A percentile compares a stretch with the other conserved stretches of the same genome.
These are phyloP conservation scores for Esperia sulphurella DNA, from an alignment of 2,888 invertebrate species.

Conservation along the genomic window DNA sequence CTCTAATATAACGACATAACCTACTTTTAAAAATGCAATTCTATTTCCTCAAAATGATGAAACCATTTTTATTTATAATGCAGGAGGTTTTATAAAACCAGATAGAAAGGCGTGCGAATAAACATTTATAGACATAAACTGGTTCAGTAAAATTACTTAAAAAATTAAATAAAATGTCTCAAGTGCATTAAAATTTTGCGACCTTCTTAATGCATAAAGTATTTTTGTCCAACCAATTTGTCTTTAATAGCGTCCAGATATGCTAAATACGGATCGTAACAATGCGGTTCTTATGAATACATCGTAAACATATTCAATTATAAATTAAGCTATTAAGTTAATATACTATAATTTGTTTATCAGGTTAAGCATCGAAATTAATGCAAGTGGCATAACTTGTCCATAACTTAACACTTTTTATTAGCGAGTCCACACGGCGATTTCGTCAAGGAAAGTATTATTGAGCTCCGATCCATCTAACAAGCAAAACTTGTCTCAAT, in stretches of 20 bases:
- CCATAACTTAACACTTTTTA: constrained; percentile 78
- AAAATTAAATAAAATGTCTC: constrained; percentile 46
- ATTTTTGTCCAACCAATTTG: constrained; percentile 56
- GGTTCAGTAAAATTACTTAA: constrained; percentile 33
- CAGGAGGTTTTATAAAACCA: constrained; percentile 29
- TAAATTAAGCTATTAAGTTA: constrained; percentile 79
- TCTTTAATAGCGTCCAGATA: constrained; percentile 50
- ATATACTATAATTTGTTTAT: constrained; percentile 78
- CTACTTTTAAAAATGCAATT: constrained; percentile 13
- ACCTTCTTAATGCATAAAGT: constrained; percentile 22
- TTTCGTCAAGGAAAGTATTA: constrained; percentile 70
- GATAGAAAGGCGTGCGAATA: constrained; percentile 38
- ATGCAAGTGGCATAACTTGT: constrained; percentile 77
- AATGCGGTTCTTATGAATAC: constrained; percentile 66
- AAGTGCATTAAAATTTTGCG: constrained; percentile 32
- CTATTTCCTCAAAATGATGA: constrained; percentile 10
- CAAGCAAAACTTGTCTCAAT: constrained; percentile 35
- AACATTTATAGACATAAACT: constrained; percentile 42
- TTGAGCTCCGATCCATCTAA: constrained; percentile 27
- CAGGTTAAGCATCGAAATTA: constrained; percentile 78
- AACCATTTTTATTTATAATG: constrained; percentile 18
- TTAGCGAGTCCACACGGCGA: constrained; percentile 73
- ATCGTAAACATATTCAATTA: constrained; percentile 72
- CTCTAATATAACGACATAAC: constrained; percentile 18
- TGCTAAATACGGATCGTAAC: constrained; percentile 59